Percentiles rank a stretch among this genome's conserved stretches.
These are phyloP conservation scores for Baronia brevicornis DNA, from an alignment of 2,888 invertebrate species.

Conservation along the genomic window DNA sequence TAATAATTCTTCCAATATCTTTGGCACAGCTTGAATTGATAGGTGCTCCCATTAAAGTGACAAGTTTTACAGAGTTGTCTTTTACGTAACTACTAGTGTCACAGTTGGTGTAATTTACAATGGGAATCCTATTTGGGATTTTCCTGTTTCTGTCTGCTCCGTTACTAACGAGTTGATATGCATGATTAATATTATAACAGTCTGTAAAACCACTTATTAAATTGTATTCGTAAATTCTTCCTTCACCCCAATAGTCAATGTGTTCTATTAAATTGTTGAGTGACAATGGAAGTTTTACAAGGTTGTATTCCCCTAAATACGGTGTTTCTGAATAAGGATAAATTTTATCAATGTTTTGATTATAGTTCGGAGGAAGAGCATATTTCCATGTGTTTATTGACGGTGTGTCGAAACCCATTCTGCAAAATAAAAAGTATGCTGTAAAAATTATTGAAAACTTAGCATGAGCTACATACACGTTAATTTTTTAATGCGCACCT, in stretches of 20 bases:
- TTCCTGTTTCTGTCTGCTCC: constrained; percentile 4
- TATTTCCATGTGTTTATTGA: constrained; percentile 8
- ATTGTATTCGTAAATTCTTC: constrained; percentile 1
- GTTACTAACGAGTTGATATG: constrained; percentile 1
- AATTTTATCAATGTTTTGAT: constrained; percentile 20
- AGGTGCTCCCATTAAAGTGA: background rate
- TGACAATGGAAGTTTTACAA: background rate
- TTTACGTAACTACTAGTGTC: constrained; percentile 5
- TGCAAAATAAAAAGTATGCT: background rate
- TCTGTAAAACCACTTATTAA: constrained; percentile 1
- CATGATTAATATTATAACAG: constrained; percentile 6
- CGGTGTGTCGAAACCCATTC: background rate
- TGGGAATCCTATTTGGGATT: constrained; percentile 6
- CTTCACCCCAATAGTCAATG: constrained; percentile 8
- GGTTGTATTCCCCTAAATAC: background rate
- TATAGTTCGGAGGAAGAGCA: constrained; percentile 31
- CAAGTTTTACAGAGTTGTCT: constrained; percentile 3
- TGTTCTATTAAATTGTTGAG: constrained; percentile 2
- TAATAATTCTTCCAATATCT: constrained; percentile 3
- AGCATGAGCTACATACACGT: too few species aligned
- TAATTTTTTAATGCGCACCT: too few species aligned
- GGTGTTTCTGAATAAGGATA: constrained; percentile 6
- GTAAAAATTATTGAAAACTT: background rate
- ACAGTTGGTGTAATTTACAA: constrained; percentile 1
- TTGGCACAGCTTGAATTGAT: constrained; percentile 4